A percentile compares a stretch with the other conserved stretches of the same genome.
Conservation (phyloP, 2,888 invertebrate genomes). For the Mythimna loreyi region DNA sequence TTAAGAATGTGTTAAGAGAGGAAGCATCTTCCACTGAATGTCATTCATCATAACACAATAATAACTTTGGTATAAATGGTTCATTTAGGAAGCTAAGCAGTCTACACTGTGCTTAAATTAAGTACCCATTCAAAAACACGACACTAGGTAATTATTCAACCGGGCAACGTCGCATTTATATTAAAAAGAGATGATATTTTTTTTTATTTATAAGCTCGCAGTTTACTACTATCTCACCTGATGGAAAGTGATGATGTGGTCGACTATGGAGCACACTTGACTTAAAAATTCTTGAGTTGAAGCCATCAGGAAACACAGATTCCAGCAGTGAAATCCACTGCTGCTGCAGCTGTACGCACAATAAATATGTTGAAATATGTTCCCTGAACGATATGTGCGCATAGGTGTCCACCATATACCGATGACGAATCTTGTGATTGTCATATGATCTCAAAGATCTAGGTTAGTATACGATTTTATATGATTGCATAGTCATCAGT, state of each 20-base stretch:
- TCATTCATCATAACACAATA: slow-evolving; percentile 3
- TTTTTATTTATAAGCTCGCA: background rate
- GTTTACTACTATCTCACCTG: background rate
- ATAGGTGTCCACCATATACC: no score
- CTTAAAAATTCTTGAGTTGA: background rate
- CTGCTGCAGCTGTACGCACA: no score
- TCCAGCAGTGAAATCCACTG: no score
- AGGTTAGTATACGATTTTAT: no score
- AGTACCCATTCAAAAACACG: background rate
- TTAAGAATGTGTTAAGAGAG: slow-evolving; percentile 47
- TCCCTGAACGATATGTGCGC: no score
- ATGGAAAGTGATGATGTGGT: no score
- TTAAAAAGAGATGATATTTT: background rate
- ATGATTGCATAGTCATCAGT: no score
- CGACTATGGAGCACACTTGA: background rate
- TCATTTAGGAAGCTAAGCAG: background rate
- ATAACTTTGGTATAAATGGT: background rate
- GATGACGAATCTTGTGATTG: no score
- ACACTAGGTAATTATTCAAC: no score
- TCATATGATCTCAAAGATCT: no score
- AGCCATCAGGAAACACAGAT: no score
- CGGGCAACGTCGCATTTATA: background rate
- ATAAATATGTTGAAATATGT: no score
- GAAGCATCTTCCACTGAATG: slow-evolving; percentile 6
- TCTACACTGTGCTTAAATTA: background rate